A percentile compares a stretch with the other conserved stretches of the same genome.
phyloP scores from a whole-genome alignment of 2,888 invertebrate genomes.

The Deilephila porcellus region DNA sequence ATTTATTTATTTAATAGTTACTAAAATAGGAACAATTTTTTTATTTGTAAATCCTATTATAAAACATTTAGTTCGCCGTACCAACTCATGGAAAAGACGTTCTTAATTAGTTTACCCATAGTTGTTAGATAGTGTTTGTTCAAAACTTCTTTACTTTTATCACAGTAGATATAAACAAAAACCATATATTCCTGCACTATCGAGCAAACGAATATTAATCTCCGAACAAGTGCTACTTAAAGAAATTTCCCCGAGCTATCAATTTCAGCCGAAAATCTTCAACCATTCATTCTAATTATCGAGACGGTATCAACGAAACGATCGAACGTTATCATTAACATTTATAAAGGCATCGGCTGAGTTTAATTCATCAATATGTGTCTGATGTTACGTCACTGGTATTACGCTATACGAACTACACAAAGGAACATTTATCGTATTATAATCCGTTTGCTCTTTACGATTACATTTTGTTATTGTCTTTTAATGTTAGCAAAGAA shows the following conservation, averaged over 20 bases:
- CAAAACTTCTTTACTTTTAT: not conserved
- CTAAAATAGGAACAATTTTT: no score
- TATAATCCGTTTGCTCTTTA: conserved; percentile 2
- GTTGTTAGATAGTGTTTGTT: no score
- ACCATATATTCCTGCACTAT: conserved; percentile 40
- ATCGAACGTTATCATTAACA: conserved; percentile 73
- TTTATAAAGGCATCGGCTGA: conserved; percentile 72
- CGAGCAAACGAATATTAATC: conserved; percentile 54
- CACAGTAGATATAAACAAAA: not conserved
- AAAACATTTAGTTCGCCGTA: no score
- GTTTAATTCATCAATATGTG: conserved; percentile 71
- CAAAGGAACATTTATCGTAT: conserved; percentile 25
- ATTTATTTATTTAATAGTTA: no score
- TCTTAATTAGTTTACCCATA: no score
- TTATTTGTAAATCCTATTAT: no score
- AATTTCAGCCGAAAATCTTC: conserved; percentile 63
- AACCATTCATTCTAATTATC: conserved; percentile 79
- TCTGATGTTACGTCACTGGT: conserved; percentile 48
- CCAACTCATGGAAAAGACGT: no score
- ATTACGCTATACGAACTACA: conserved; percentile 41
- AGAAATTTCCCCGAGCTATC: conserved; percentile 59
- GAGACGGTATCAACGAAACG: conserved; percentile 55
- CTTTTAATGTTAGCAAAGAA: not conserved
- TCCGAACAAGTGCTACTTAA: conserved; percentile 58
- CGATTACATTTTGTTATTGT: conserved; percentile 5